phyloP scores from a whole-genome alignment of 2,113 vertebrate genomes.

The Sorex fumeus region DNA sequence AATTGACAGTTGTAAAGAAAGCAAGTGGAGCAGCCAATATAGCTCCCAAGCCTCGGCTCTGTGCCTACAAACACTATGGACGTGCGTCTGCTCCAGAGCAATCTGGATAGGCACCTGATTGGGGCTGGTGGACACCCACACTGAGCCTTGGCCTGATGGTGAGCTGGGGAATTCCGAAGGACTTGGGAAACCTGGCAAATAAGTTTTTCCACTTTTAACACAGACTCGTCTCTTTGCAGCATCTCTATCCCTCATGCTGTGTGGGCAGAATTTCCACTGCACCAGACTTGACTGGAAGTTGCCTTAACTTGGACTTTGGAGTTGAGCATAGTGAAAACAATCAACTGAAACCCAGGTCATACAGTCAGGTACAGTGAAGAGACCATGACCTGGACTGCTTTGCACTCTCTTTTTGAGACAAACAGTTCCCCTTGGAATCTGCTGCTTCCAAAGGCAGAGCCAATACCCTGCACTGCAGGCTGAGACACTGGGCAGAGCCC shows the following conservation, averaged over 20 bases:
- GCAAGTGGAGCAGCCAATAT: no score
- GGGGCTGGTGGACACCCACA: not conserved
- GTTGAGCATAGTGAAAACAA: not conserved
- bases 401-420: not conserved
- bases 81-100: not conserved
- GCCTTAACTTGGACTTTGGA: not conserved
- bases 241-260: not conserved
- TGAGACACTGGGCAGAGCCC: not conserved
- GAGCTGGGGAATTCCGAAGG: not conserved
- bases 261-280: not conserved
- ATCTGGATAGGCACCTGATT: not conserved
- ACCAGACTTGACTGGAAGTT: not conserved
- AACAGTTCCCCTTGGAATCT: not conserved
- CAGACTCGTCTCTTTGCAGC: not conserved
- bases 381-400: not conserved
- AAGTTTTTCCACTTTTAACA: not conserved
- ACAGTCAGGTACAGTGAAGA: not conserved
- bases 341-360: not conserved
- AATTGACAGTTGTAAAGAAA: not conserved
- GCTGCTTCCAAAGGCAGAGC: conserved; percentile 2
- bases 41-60: rapidly evolving
- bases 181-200: not conserved
- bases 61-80: not conserved
- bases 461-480: not conserved
- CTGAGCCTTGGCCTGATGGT: not conserved